Evolutionary conservation across 2,113 vertebrate species (phyloP).

Genomic region (Oryzias javanicus): DNA sequence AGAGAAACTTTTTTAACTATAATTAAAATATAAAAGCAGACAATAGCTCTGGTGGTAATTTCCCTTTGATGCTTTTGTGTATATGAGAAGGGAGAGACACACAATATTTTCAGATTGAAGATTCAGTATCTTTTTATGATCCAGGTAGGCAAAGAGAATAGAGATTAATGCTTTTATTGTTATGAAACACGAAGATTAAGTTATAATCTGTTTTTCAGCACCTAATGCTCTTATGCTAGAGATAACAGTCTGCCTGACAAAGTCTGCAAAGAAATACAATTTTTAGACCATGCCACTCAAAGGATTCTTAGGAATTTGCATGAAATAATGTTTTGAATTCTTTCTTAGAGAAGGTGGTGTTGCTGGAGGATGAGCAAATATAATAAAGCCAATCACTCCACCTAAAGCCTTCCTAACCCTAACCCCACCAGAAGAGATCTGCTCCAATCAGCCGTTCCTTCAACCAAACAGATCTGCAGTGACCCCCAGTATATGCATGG

Average conservation of each 20-base stretch:
- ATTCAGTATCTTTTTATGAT: conserved; percentile 2
- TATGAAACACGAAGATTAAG: conserved; percentile 26
- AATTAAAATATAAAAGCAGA: too few relatives aligned
- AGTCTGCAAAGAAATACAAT: conserved; percentile 3
- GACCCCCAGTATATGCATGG: too few relatives aligned
- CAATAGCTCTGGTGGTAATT: too few relatives aligned
- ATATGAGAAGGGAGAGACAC: too few relatives aligned
- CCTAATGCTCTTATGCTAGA: conserved; percentile 37
- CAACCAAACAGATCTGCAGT: too few relatives aligned
- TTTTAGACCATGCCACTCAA: conserved; percentile 26
- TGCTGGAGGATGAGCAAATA: too few relatives aligned
- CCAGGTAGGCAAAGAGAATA: conserved; percentile 11
- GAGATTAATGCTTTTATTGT: conserved; percentile 24
- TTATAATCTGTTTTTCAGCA: conserved; percentile 30
- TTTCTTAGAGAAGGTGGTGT: background rate
- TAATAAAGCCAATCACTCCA: too few relatives aligned
- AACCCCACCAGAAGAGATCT: too few relatives aligned
- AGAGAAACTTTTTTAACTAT: too few relatives aligned
- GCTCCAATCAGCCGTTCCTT: too few relatives aligned
- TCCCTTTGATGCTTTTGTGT: too few relatives aligned
- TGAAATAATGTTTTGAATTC: conserved; percentile 30
- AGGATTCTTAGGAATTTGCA: conserved; percentile 12
- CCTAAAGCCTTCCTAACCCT: too few relatives aligned
- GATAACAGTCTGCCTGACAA: conserved; percentile 36
- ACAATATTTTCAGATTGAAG: background rate